Evolutionary conservation across 2,888 invertebrate genomes (phyloP).

Genomic region (Rhagium mordax): DNA sequence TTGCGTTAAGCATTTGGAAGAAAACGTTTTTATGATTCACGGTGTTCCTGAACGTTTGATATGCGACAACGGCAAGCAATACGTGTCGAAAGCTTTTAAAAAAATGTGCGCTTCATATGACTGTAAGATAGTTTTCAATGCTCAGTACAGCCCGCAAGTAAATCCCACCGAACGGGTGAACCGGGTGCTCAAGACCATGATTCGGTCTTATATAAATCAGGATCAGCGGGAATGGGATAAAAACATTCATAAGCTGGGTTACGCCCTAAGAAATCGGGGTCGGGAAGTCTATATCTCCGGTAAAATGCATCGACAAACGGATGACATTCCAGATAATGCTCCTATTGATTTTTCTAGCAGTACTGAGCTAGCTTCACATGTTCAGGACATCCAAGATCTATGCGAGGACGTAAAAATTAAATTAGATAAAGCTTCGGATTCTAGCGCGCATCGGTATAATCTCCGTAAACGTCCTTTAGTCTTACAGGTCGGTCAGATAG

Average conservation of each 20-base stretch:
- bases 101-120: slow-evolving; percentile 42
- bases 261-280: slow-evolving; percentile 53
- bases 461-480: slow-evolving; percentile 17
- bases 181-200: slow-evolving; percentile 55
- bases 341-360: not conserved
- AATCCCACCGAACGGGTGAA: slow-evolving; percentile 62
- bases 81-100: not conserved
- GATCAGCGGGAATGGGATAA: slow-evolving; percentile 48
- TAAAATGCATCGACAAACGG: not conserved
- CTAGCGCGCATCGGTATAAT: slow-evolving; percentile 13
- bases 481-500: too few relatives aligned
- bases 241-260: slow-evolving; percentile 51
- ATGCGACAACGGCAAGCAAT: slow-evolving; percentile 50
- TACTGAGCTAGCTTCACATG: not conserved
- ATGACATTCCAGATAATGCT: not conserved
- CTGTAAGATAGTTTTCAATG: slow-evolving; percentile 35
- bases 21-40: slow-evolving; percentile 41
- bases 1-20: too few relatives aligned
- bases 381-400: slow-evolving; percentile 13
- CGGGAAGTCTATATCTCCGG: slow-evolving; percentile 30
- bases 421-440: slow-evolving; percentile 3
- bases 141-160: slow-evolving; percentile 56
- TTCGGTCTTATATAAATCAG: slow-evolving; percentile 32
- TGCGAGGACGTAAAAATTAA: not conserved
- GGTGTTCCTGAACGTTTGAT: slow-evolving; percentile 46